These are phyloP conservation scores for Eretmocerus hayati DNA, from an alignment of 2,888 invertebrate genomes.

Conservation along the genomic window DNA sequence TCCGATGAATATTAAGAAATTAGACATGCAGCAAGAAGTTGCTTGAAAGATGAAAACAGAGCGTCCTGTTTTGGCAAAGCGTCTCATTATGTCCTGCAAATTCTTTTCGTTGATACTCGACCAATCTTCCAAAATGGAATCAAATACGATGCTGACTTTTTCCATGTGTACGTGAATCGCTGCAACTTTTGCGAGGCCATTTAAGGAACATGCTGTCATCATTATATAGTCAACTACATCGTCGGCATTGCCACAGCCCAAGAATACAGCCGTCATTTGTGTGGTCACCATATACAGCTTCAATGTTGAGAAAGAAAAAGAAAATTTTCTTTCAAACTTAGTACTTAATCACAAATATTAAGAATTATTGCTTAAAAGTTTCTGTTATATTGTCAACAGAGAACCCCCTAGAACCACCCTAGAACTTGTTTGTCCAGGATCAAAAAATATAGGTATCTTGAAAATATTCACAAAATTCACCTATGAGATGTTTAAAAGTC, in stretches of 20 bases:
- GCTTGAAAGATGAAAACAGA: conserved; percentile 27
- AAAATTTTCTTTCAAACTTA: no score
- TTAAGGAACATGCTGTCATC: conserved; percentile 23
- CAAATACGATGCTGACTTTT: conserved; percentile 22
- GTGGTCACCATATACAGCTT: conserved; percentile 15
- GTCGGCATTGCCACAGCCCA: conserved; percentile 28
- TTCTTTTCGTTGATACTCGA: conserved; percentile 17
- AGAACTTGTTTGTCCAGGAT: no score
- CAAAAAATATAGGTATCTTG: no score
- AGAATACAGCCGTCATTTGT: conserved; percentile 24
- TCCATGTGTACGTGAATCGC: conserved; percentile 25
- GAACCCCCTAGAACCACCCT: no score
- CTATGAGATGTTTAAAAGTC: no score
- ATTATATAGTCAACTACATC: conserved; percentile 29
- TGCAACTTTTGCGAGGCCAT: conserved; percentile 28
- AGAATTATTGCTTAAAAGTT: no score
- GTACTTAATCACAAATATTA: no score
- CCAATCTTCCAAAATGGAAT: conserved; percentile 29
- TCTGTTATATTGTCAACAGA: no score
- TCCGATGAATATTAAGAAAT: conserved; percentile 3
- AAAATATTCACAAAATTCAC: no score
- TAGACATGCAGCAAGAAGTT: conserved; percentile 23
- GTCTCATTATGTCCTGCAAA: conserved; percentile 22
- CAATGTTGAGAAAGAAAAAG: no score
- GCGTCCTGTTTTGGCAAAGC: conserved; percentile 25